phyloP scores from a whole-genome alignment of 2,113 vertebrate genomes.

The Bos taurus region DNA sequence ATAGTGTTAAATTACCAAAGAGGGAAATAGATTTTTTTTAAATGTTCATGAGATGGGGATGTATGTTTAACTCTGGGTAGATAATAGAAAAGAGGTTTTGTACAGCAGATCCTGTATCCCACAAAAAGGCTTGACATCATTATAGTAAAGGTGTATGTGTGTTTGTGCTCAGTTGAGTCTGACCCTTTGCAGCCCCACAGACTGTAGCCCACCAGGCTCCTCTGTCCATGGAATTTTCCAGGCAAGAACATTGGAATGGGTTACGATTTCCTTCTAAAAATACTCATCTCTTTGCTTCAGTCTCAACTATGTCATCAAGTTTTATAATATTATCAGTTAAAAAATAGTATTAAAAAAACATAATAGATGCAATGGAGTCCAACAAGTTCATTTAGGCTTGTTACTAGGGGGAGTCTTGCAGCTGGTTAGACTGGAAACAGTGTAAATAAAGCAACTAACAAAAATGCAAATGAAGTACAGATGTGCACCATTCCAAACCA shows the following conservation, averaged over 20 bases:
- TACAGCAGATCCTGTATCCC: neutral
- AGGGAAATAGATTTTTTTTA: neutral
- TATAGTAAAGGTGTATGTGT: neutral
- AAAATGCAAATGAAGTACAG: neutral
- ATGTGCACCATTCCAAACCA: neutral
- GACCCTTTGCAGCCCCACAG: neutral
- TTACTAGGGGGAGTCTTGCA: neutral
- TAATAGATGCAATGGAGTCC: neutral
- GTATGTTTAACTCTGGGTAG: neutral
- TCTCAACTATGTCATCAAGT: neutral
- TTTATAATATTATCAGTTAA: neutral
- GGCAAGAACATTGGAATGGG: neutral
- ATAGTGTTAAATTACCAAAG: neutral
- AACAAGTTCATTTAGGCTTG: neutral
- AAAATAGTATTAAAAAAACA: neutral
- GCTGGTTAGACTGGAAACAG: neutral
- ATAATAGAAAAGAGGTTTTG: neutral
- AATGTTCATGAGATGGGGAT: neutral
- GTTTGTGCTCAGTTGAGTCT: neutral
- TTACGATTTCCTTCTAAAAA: neutral
- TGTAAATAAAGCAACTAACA: neutral
- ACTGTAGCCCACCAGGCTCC: neutral
- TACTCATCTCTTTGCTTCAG: neutral
- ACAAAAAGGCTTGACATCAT: neutral
- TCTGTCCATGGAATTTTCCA: neutral